These are phyloP conservation scores for Dicrurus megarhynchus DNA, from an alignment of 2,113 vertebrate species.

Conservation along the genomic window DNA sequence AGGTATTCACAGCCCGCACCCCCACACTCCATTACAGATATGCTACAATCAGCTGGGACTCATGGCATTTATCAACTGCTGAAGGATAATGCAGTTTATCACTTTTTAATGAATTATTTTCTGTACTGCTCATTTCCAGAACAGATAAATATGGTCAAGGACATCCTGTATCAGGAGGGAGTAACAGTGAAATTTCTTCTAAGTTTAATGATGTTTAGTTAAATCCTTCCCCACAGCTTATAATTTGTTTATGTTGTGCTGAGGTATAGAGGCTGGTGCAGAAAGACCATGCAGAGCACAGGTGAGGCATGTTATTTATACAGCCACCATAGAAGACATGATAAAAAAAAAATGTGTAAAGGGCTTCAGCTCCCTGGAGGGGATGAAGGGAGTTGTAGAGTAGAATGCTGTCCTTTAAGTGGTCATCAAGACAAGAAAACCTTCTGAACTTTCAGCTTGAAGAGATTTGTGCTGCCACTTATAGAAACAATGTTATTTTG, in stretches of 20 bases:
- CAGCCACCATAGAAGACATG: not conserved
- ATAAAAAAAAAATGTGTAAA: not conserved
- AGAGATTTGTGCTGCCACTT: not conserved
- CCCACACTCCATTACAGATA: slow-evolving; percentile 20
- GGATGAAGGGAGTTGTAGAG: not conserved
- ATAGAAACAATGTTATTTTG: not conserved
- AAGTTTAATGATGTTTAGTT: not conserved
- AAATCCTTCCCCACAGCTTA: not conserved
- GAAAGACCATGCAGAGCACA: not conserved
- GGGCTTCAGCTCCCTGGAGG: not conserved
- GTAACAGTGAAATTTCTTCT: not conserved
- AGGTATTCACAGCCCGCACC: not conserved
- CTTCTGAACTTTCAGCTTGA: not conserved
- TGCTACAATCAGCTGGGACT: slow-evolving; percentile 40
- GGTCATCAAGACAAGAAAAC: not conserved
- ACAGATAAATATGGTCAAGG: slow-evolving; percentile 45
- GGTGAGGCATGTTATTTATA: not conserved
- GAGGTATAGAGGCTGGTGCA: not conserved
- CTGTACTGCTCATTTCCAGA: slow-evolving; percentile 16
- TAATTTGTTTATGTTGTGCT: not conserved
- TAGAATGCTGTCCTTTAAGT: not conserved
- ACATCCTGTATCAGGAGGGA: not conserved
- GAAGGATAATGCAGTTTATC: slow-evolving; percentile 52
- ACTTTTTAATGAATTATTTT: slow-evolving; percentile 61
- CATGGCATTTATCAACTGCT: slow-evolving; percentile 43